Conservation (phyloP, 2,113 vertebrate genomes). For the Galemys pyrenaicus region DNA sequence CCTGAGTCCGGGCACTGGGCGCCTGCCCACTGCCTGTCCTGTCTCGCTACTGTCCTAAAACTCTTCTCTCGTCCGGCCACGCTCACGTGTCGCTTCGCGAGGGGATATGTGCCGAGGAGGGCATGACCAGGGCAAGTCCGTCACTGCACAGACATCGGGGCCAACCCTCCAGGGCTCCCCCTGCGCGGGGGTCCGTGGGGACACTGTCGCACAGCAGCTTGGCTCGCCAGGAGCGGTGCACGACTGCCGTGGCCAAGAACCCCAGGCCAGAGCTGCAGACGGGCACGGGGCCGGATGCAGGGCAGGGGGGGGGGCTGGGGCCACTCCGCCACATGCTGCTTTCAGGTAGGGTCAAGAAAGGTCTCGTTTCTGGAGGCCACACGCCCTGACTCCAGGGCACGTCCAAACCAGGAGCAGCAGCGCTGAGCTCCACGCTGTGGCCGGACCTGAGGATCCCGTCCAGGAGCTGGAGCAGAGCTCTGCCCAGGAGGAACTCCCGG, state of each 20-base stretch:
- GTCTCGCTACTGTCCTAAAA: not conserved
- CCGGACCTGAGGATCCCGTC: not conserved
- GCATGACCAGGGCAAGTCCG: no score
- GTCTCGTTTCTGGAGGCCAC: not conserved
- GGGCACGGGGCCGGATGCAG: accelerated
- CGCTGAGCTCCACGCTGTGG: no score
- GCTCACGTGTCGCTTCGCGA: no score
- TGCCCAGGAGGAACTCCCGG: not conserved
- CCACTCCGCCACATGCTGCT: accelerated
- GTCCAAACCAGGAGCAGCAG: not conserved
- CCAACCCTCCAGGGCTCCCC: no score
- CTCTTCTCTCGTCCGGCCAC: no score
- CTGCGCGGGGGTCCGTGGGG: no score
- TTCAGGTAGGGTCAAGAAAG: not conserved
- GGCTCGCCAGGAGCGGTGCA: no score
- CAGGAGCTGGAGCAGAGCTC: not conserved
- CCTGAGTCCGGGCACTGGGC: accelerated
- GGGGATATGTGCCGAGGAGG: no score
- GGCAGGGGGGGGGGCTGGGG: no score
- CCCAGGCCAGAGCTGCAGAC: not conserved
- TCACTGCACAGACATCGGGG: no score
- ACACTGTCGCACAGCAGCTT: no score
- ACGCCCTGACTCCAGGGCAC: accelerated
- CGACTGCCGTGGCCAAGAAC: no score
- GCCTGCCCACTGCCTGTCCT: not conserved